These are phyloP conservation scores for Planiliza haematocheilus DNA, from an alignment of 2,113 vertebrate genomes.

Conservation along the genomic window DNA sequence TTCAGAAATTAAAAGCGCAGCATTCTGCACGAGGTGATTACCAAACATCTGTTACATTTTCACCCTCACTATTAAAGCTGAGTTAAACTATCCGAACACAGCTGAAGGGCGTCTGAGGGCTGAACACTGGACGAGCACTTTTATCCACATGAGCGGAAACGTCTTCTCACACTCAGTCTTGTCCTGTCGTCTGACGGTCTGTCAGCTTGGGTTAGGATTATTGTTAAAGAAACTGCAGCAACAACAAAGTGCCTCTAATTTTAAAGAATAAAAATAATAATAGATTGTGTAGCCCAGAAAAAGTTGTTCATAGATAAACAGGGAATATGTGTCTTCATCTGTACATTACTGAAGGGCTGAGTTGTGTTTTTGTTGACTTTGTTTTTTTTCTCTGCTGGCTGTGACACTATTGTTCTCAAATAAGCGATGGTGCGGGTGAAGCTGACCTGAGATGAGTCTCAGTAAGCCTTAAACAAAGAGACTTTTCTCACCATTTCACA, in stretches of 20 bases:
- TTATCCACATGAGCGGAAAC: rapidly evolving
- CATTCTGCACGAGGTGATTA: too few species aligned
- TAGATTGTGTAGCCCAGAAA: not conserved
- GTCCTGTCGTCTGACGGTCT: too few species aligned
- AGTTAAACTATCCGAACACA: not conserved
- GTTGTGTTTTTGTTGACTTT: not conserved
- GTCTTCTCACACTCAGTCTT: too few species aligned
- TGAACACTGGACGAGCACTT: conserved; percentile 15
- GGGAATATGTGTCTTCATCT: not conserved
- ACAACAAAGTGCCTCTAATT: not conserved
- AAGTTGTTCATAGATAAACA: not conserved
- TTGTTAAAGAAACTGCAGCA: not conserved
- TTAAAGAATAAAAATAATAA: not conserved
- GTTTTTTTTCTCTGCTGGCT: not conserved
- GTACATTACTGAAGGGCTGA: not conserved
- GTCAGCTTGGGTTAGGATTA: too few species aligned
- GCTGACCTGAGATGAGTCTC: too few species aligned
- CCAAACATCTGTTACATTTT: not conserved
- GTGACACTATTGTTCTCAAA: not conserved
- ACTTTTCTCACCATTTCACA: too few species aligned
- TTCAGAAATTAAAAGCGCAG: too few species aligned
- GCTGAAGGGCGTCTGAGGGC: not conserved
- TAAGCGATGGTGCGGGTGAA: not conserved
- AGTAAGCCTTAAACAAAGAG: too few species aligned
- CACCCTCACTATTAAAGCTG: not conserved